Evolutionary conservation across 2,888 invertebrate genomes (phyloP), one percentile per base, ranked within the genome.

Genomic region (Eulithis testata): DNA sequence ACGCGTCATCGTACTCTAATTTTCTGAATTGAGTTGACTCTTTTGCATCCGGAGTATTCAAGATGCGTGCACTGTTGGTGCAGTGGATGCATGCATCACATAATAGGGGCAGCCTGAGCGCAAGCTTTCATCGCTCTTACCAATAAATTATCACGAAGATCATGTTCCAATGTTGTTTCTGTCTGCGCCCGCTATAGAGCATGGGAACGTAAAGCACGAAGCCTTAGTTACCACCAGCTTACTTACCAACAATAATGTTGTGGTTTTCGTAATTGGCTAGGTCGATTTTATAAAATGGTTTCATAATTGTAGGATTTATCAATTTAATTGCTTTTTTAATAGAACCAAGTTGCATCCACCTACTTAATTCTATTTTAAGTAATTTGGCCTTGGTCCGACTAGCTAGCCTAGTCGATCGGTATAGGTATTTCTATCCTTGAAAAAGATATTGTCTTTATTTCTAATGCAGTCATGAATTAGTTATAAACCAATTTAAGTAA

Each of bases 111-210:
- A 77, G 75, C 78, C 78, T 72, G 73, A 73, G 83, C 78, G 84
- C 87, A 86, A 85, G 84, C 86, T 87, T 86, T 86, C 86, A 79
- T 83, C 79, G 83, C 82, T 84, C 82, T 86, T 83, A 84, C 83
- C 81, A 82, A 88, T 88, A 88, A 88, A 89, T 90, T 90, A 89
- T 90, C 87, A 90, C 89, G 86, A 88, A 86, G 84, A 89, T 88
- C 87, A 89, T 89, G 89, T 89, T 86, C 78, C 81, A 81, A 83
- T 85, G 83, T 81, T 85, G 84, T 79, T 69, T 47, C 66, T 84
- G 83, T 84, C 77, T 84, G 82, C 80, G 79, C 80, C 78, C 72
- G 78, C 78, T 75, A 73, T 80, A 82, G 84, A 85, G 82, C 86
- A 85, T 88, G 87, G 85, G 88, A 88, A 89, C 82, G 73, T 59